phyloP scores from a whole-genome alignment of 1,140 invertebrate species.

The Himalopsyche phryganea region DNA sequence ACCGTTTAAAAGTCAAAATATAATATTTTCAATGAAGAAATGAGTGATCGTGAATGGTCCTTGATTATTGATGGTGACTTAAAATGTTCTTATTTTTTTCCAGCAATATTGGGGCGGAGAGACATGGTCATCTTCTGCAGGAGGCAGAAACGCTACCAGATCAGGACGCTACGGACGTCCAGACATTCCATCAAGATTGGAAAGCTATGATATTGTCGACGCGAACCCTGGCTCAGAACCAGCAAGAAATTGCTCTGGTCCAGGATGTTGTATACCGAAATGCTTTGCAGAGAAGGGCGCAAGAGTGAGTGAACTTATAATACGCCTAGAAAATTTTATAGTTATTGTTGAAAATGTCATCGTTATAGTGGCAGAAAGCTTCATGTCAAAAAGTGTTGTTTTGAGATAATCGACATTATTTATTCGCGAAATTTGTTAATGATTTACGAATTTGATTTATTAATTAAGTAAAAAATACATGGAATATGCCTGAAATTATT shows the following conservation, averaged over 20 bases:
- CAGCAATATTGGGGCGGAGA: constrained; percentile 50
- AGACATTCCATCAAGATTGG: constrained; percentile 39
- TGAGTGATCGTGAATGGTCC: too few species aligned
- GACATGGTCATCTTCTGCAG: constrained; percentile 22
- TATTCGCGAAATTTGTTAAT: background rate
- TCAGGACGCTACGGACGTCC: constrained; percentile 34
- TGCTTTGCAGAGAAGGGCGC: constrained; percentile 93
- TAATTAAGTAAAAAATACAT: background rate
- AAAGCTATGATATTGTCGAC: constrained; percentile 54
- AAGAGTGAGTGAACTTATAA: constrained; percentile 47
- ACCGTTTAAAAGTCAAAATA: too few species aligned
- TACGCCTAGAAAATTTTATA: background rate
- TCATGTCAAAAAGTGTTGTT: background rate
- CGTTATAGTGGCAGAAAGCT: too few species aligned
- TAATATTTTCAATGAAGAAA: too few species aligned
- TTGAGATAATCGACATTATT: background rate
- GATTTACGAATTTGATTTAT: too few species aligned
- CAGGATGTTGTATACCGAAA: constrained; percentile 72
- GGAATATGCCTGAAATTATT: background rate
- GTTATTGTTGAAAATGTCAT: too few species aligned
- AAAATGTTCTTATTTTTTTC: constrained; percentile 10
- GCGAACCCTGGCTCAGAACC: constrained; percentile 50
- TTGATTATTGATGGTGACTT: constrained; percentile 1
- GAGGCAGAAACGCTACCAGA: constrained; percentile 31
- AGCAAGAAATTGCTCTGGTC: constrained; percentile 60